Base-by-base conservation (phyloP, 2,888 invertebrate species). In the Acleris sparsana region DNA sequence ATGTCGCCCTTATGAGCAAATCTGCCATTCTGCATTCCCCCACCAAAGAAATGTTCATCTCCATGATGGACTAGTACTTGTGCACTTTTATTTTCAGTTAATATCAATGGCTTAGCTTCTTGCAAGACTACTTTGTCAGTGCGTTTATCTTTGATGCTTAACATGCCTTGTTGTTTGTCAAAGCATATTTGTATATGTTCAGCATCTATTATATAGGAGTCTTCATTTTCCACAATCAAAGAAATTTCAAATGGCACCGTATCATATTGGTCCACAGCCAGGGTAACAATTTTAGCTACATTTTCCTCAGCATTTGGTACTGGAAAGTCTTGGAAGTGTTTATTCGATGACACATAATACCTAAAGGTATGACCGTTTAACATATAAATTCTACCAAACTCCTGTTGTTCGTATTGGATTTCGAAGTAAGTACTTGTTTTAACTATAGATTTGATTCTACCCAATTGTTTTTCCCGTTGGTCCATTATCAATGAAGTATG, bases 1-100 rank as follows among this genome's bases (percentile, higher is more conserved):
- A 75, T 65, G 76, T 87, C 74, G 43, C 86, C 86, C 79, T 92
- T 92, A 69, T 92, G 92, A 18, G 84, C 80, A 64, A 91, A 92
- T 72, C 87, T 82, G 4, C 92, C 92, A 70, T 92, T 92, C 70
- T 92, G 92, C 91, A 91, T 92, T 39, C 92, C 92, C 25, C 92
- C 92, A 22, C 92, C 92, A 64, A 85, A 92, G 73, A 83, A 92
- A 74, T 82, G 83, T 71, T 92, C 92, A 46, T 87, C 77, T 53
- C 77, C 53, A 44, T 75, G 65, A 73, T 89, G 88, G 33, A 73
- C 49, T 61, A 89, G 73, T 11, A 74, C 80, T 71, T 92, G 91
- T 51, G 69, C 83, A n/a, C 79, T 73, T 71, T 74, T 70, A 39
- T 70, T 69, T 67, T 83, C 72, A 39, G 67, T 68, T 70, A 90